Base-by-base conservation (phyloP, 2,113 vertebrate species). In the Nothobranchius furzeri region DNA sequence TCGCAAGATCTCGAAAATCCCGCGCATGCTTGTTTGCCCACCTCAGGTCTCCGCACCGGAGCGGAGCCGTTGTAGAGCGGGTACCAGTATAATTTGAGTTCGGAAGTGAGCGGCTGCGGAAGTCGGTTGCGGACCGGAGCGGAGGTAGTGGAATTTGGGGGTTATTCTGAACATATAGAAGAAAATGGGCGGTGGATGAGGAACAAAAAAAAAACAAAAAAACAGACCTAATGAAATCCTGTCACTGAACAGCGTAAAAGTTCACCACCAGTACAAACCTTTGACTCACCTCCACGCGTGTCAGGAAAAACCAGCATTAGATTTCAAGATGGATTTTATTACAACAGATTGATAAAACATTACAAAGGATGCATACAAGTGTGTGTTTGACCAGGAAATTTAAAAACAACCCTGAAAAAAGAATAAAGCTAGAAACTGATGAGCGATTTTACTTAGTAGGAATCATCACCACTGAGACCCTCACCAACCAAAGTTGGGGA, bases 401-500 rank as follows among this genome's bases (percentile, higher is more conserved):
- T 70, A 87, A 91, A 81, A 87, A 91, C 92, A 93, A 94, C 91
- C 93, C 94, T 95, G 93, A 76, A 95, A 96, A 90, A 90, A 94
- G 91, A 95, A 86, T 89, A 94, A 93, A 85, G 93, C 94, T 95
- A 88, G 68, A 92, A 91, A 92, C 94, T 95, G 92, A 93, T 95
- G 94, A 95, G 94, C 90, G 81, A 90, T 92, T 74, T 72, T 93
- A 94, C 88, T 85, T 25, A 78, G 70, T 51, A 70, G 86, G 85
- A 89, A 88, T 90, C 84, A 86, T 81, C 45, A 81, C 89, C 90
- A 91, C 91, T 92, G 96, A 93, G 94, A 94, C 96, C 96, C 95
- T 98, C 97, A 98, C 97, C 96, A 97, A 98, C 92, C 94, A 94
- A 91, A 60, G 96, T 96, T 97, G 96, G 96, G 96, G 96, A 99